Evolutionary conservation across 1,140 invertebrate species (phyloP).

Genomic region (Marisa cornuarietis): DNA sequence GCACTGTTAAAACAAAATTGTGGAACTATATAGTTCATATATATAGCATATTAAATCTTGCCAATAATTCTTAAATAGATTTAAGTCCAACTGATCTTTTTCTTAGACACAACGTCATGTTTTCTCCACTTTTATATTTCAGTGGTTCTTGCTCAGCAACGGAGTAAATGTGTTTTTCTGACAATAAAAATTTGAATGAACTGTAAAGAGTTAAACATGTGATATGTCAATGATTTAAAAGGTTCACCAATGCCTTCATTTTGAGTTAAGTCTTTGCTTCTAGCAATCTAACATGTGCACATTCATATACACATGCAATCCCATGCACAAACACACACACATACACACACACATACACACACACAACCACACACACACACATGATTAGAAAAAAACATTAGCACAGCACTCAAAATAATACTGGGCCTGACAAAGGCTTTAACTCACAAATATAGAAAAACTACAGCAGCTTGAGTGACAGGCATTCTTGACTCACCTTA

Average conservation of each 20-base stretch:
- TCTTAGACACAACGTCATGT: too few relatives aligned
- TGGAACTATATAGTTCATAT: too few relatives aligned
- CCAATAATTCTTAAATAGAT: too few relatives aligned
- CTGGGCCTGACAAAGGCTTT: neutral
- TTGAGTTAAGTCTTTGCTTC: too few relatives aligned
- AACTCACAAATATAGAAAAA: neutral
- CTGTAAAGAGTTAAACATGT: too few relatives aligned
- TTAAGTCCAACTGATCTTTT: too few relatives aligned
- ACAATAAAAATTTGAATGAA: too few relatives aligned
- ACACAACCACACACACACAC: neutral
- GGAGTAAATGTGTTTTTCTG: too few relatives aligned
- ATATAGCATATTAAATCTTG: too few relatives aligned
- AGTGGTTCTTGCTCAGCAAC: neutral
- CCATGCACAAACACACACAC: neutral
- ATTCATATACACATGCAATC: neutral
- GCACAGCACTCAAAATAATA: neutral
- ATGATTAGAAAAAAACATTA: constrained; percentile 9
- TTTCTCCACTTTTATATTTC: too few relatives aligned
- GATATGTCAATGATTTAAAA: too few relatives aligned
- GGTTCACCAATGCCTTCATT: too few relatives aligned
- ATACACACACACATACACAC: neutral
- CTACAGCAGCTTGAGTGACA: neutral
- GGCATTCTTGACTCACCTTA: constrained; percentile 54
- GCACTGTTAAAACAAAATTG: neutral
- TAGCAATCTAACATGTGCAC: neutral